Evolutionary conservation across 2,113 vertebrate species (phyloP), one percentile per base, ranked within the genome.

Genomic region (Chaenocephalus aceratus): DNA sequence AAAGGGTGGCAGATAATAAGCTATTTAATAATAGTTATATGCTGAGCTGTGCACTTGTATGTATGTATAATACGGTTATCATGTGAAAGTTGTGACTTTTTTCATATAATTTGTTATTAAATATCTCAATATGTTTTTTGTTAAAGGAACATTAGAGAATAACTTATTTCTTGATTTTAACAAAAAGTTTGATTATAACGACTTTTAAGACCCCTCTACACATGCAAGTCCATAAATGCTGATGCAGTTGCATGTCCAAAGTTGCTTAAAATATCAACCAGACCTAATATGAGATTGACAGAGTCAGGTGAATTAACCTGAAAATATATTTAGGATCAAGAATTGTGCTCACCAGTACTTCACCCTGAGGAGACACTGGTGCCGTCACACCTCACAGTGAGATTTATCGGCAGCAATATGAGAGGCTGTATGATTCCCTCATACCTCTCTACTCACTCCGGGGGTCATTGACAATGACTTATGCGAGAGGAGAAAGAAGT

Each of bases 401-500:
- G 87, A 93, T 94, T 93, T 93, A 93, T 93, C 59, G 58, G 68
- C 67, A 85, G 75, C 80, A 79, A 59, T 15, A 61, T 72, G 76
- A 84, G 76, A 57, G 62, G 64, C 80, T 83, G 77, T 77, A 88
- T 92, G 85, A 91, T 86, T 90, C 80, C 70, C 74, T 65, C 61
- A 68, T 86, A 86, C 86, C 63, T 86, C 84, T 83, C 77, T 80
- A 85, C 84, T 87, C 84, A 90, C 86, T 88, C 86, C 75, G 6
- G 89, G 80, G 86, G 85, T 88, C 84, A 87, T 18, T 90, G 86
- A 86, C 87, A 84, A 75, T 77, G 84, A 94, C 86, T 91, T 87
- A 91, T 90, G 88, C 51, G 74, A 78, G 76, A 78, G 68, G 72
- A 90, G 85, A 88, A 85, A 88, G 75, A 85, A 75, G 49, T 91